Evolutionary conservation across 2,797 vertebrate genomes (phyloP), one percentile per base, ranked within the genome.

Genomic region (Enteromius treurensis): DNA sequence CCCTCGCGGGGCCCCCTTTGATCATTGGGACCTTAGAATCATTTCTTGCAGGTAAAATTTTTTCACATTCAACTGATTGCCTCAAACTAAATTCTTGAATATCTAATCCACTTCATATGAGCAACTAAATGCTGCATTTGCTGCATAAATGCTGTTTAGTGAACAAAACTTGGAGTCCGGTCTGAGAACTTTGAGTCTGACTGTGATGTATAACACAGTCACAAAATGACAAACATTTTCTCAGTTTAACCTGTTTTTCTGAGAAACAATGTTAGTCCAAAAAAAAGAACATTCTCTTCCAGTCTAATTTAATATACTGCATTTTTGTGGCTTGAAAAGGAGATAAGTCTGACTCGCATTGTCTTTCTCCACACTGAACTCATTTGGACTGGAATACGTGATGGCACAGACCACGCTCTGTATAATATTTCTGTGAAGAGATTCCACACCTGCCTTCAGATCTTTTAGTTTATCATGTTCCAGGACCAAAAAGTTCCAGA

Each of bases 391-490:
- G 40, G 15, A 88, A 32, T 45, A 32, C 42, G 51, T 69, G 62
- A 79, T 82, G 55, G 73, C 64, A 81, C 60, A 42, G 37, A 29
- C 19, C 42, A 73, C 32, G 7, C 77, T 19, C 55, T n/a, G 47
- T 51, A 9, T 78, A 4, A 37, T 73, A 26, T 82, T 77, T 83
- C 32, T n/a, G 23, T 62, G 14, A 74, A 83, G 29, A 70, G 21
- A 60, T 71, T 49, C 77, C 55, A 69, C 64, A 73, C 55, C 65
- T 82, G 78, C 29, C 68, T 80, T 80, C 45, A 73, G 19, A 65
- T 29, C 76, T 80, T 37, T 5, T 83, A 5, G 60, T 86, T 80
- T n/a, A 86, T 85, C 49, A 73, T 45, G 23, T 71, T 88, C 74
- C 78, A 81, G 37, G 21, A 37, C 17, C 40, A 83, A 45, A 4